Percentiles rank a stretch among this genome's conserved stretches.
These are phyloP conservation scores for Numenius phaeopus DNA, from an alignment of 2,797 vertebrate species.

Conservation along the genomic window DNA sequence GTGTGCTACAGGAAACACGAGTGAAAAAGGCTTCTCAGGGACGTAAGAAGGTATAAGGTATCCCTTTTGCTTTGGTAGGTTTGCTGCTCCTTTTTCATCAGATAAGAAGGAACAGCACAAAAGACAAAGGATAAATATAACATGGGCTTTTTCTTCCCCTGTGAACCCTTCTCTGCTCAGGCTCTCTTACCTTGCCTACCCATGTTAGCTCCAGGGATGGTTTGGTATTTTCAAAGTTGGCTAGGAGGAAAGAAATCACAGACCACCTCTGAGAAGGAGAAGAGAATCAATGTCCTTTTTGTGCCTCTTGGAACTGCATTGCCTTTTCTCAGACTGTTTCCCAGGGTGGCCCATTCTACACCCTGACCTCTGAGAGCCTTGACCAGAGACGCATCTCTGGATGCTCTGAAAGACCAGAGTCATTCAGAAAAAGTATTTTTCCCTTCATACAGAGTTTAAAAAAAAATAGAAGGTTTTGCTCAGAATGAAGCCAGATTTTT, in stretches of 20 bases:
- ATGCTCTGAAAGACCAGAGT: background rate
- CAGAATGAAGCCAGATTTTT: conserved; percentile 7
- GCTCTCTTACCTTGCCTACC: background rate
- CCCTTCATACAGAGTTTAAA: background rate
- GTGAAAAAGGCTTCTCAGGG: background rate
- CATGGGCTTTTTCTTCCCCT: background rate
- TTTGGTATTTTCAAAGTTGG: background rate
- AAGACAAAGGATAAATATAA: background rate
- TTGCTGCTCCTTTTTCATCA: background rate
- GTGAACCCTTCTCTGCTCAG: background rate
- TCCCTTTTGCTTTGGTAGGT: background rate
- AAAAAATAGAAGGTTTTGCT: background rate
- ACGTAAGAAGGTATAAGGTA: background rate
- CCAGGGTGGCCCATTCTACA: background rate
- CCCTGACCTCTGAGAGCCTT: background rate
- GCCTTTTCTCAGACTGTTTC: background rate
- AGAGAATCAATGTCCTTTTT: background rate
- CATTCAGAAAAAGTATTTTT: background rate
- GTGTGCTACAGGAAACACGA: background rate
- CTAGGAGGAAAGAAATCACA: background rate
- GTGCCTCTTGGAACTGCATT: background rate
- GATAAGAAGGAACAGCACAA: background rate
- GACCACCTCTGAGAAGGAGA: background rate
- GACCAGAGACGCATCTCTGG: background rate
- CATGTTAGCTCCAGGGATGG: background rate